These are phyloP conservation scores for Atrichornis clamosus DNA, from an alignment of 2,113 vertebrate species.

Conservation along the genomic window DNA sequence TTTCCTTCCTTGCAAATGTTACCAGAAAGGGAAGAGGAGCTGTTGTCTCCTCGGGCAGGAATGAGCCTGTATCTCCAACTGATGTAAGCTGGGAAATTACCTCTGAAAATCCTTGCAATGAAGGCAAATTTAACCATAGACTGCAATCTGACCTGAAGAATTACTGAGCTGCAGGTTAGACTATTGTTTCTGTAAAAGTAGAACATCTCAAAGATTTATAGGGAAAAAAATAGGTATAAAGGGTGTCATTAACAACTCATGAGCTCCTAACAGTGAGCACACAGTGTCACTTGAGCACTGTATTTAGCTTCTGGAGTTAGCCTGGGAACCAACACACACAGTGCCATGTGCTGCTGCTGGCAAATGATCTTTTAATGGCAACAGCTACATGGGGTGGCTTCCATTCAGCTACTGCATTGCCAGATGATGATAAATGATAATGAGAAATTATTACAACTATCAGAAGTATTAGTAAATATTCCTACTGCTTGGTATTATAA, in stretches of 20 bases:
- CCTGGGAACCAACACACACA: conserved; percentile 21
- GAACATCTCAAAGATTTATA: background rate
- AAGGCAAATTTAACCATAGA: background rate
- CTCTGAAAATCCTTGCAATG: conserved; percentile 20
- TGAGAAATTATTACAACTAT: conserved; percentile 28
- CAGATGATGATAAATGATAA: conserved; percentile 51
- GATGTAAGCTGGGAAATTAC: conserved; percentile 39
- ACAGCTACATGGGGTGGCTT: background rate
- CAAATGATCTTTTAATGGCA: conserved; percentile 63
- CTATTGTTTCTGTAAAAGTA: background rate
- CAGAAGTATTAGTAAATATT: conserved; percentile 16
- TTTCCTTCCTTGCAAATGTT: background rate
- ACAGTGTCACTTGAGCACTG: background rate
- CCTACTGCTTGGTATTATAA: conserved; percentile 22
- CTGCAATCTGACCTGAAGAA: conserved; percentile 48
- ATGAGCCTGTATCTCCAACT: background rate
- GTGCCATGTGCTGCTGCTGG: conserved; percentile 1
- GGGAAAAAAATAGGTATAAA: background rate
- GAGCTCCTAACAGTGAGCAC: background rate
- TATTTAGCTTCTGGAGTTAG: conserved; percentile 3
- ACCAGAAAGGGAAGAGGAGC: background rate
- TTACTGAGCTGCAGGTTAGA: conserved; percentile 66
- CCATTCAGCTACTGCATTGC: background rate
- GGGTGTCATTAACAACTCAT: background rate
- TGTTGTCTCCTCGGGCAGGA: background rate